Percentiles rank a stretch among this genome's conserved stretches.
These are phyloP conservation scores for Rhodeus uyekii DNA, from an alignment of 2,797 vertebrate species.

Conservation along the genomic window DNA sequence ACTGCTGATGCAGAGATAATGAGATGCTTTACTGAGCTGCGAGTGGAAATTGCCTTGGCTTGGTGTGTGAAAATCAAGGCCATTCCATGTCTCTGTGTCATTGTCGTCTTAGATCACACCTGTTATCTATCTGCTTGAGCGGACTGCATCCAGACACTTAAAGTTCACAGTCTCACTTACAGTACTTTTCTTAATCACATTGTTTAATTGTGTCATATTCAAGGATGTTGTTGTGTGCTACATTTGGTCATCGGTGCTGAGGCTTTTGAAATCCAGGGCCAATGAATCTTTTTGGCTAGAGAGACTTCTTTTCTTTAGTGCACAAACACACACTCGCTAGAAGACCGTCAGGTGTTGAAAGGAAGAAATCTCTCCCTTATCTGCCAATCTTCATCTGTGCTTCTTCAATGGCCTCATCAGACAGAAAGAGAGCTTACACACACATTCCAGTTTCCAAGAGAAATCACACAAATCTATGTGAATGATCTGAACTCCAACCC, in stretches of 20 bases:
- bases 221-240: constrained; percentile 15
- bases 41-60: constrained; percentile 57
- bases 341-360: constrained; percentile 64
- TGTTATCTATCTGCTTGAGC: constrained; percentile 49
- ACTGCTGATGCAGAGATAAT: constrained; percentile 50
- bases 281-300: constrained; percentile 71
- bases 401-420: constrained; percentile 62
- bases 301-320: constrained; percentile 63
- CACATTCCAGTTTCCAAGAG: constrained; percentile 39
- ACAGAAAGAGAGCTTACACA: constrained; percentile 30
- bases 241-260: constrained; percentile 4
- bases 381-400: constrained; percentile 64
- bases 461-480: constrained; percentile 2
- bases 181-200: not conserved
- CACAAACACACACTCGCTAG: constrained; percentile 53
- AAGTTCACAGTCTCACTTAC: constrained; percentile 9
- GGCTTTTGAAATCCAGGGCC: constrained; percentile 29
- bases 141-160: not conserved
- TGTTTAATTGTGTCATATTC: not conserved
- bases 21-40: constrained; percentile 52
- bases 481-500: not conserved
- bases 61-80: constrained; percentile 56
- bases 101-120: constrained; percentile 55
- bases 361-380: constrained; percentile 60
- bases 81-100: constrained; percentile 46